phyloP scores from a whole-genome alignment of 2,888 invertebrate genomes.

The Phrixothrix hirtus region DNA sequence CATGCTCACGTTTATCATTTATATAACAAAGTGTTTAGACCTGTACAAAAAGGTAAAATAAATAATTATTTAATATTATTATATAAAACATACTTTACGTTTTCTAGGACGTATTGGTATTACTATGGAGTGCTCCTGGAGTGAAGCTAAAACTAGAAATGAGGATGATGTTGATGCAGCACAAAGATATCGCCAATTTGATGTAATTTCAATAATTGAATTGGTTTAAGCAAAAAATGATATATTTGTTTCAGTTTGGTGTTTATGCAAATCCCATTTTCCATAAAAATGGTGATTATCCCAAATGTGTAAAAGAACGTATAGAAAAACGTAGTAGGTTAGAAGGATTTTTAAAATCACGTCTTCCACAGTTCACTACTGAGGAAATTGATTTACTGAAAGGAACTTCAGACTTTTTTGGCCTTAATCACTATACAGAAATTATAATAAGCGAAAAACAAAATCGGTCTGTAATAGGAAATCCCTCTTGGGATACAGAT shows the following conservation, averaged over 20 bases:
- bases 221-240: background rate
- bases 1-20: conserved; percentile 56
- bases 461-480: background rate
- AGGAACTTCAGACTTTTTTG: conserved; percentile 58
- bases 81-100: background rate
- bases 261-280: conserved; percentile 60
- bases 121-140: background rate
- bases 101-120: conserved; percentile 1
- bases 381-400: conserved; percentile 52
- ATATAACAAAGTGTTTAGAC: conserved; percentile 37
- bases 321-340: conserved; percentile 30
- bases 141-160: background rate
- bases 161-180: background rate
- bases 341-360: conserved; percentile 37
- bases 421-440: conserved; percentile 56
- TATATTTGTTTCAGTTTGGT: conserved; percentile 43
- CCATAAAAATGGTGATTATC: conserved; percentile 33
- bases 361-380: conserved; percentile 60
- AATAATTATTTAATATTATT: background rate
- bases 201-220: background rate
- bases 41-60: conserved; percentile 17
- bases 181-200: background rate
- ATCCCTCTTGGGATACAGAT: background rate
- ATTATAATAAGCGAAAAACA: background rate
- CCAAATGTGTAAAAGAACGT: conserved; percentile 30